Evolutionary conservation across 2,888 invertebrate genomes (phyloP).

Genomic region (Aplocera efformata): DNA sequence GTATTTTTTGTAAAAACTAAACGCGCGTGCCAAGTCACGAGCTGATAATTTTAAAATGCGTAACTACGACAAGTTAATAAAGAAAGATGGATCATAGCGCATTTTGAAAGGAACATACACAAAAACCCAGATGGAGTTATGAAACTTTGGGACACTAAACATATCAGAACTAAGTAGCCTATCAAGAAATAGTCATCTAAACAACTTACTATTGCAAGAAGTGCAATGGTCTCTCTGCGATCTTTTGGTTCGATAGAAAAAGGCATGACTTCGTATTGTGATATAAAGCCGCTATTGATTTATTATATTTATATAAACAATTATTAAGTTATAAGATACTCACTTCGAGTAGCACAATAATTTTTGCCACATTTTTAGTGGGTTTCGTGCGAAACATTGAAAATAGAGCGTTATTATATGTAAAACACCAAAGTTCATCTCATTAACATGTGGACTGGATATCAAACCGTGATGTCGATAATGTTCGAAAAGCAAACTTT

Average conservation of each 20-base stretch:
- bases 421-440: neutral
- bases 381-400: constrained; percentile 53
- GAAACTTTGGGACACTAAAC: too few relatives aligned
- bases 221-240: constrained; percentile 37
- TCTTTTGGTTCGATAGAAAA: constrained; percentile 32
- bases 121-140: too few relatives aligned
- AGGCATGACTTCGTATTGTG: constrained; percentile 24
- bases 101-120: too few relatives aligned
- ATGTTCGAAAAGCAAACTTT: too few relatives aligned
- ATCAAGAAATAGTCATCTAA: too few relatives aligned
- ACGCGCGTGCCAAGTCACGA: too few relatives aligned
- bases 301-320: constrained; percentile 5
- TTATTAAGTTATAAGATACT: constrained; percentile 28
- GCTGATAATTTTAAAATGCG: too few relatives aligned
- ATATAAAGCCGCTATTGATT: constrained; percentile 15
- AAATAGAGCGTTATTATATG: neutral
- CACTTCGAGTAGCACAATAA: constrained; percentile 47
- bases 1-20: too few relatives aligned
- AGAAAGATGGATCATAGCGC: too few relatives aligned
- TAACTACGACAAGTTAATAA: too few relatives aligned
- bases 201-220: constrained; percentile 39
- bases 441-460: constrained; percentile 1
- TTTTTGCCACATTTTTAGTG: constrained; percentile 48
- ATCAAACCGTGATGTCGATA: neutral
- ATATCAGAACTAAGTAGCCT: too few relatives aligned